phyloP scores from a whole-genome alignment of 2,113 vertebrate genomes.

The Gambusia affinis region DNA sequence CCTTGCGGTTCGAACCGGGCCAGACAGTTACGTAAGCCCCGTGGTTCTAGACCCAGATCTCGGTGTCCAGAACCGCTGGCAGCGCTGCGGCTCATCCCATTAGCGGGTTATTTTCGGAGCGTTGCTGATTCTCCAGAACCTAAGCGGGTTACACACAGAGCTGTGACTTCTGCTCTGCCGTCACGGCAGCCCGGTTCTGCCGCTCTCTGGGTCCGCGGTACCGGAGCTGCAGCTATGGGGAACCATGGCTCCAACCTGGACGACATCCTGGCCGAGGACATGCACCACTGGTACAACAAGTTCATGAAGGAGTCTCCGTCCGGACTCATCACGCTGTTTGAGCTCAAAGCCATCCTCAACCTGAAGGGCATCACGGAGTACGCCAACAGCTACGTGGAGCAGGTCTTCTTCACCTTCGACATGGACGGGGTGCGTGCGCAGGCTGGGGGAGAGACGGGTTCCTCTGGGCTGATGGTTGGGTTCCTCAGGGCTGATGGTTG shows the following conservation, averaged over 20 bases:
- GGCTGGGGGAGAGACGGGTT: background rate
- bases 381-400: constrained; percentile 83
- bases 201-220: too few species aligned
- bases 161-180: constrained; percentile 33
- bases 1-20: background rate
- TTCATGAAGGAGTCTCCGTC: constrained; percentile 88
- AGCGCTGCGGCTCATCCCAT: constrained; percentile 51
- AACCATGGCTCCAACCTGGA: constrained; percentile 74
- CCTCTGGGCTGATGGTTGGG: background rate
- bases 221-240: constrained; percentile 71
- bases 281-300: constrained; percentile 87
- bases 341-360: constrained; percentile 86
- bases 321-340: constrained; percentile 84
- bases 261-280: constrained; percentile 78
- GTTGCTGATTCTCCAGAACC: constrained; percentile 30
- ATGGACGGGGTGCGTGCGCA: constrained; percentile 83
- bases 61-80: background rate
- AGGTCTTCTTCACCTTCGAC: constrained; percentile 87
- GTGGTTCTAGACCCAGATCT: background rate
- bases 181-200: constrained; percentile 26
- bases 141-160: constrained; percentile 65
- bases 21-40: constrained; percentile 43
- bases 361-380: constrained; percentile 84
- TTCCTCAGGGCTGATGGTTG: too few species aligned
- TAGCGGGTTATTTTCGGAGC: constrained; percentile 59